Conservation (phyloP, 2,797 vertebrate genomes). For the Macropodus opercularis region DNA sequence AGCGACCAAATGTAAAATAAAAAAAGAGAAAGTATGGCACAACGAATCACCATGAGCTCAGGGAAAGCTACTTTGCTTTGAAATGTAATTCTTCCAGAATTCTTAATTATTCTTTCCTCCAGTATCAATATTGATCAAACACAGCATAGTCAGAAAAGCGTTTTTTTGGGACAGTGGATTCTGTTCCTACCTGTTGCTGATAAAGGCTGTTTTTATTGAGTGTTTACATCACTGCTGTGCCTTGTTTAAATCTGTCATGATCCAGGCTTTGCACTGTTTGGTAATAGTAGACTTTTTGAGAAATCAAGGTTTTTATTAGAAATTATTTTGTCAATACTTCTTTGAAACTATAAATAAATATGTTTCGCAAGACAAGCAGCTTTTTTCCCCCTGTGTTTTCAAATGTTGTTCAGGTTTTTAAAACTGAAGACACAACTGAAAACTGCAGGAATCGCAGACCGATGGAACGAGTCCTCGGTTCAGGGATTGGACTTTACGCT, state of each 20-base stretch:
- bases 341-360: constrained; percentile 19
- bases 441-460: neutral
- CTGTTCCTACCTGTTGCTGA: neutral
- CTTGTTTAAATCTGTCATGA: neutral
- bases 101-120: neutral
- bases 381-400: neutral
- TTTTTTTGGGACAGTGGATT: neutral
- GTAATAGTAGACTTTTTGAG: neutral
- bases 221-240: neutral
- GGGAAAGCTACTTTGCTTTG: constrained; percentile 7
- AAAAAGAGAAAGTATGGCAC: neutral
- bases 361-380: neutral
- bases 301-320: constrained; percentile 6
- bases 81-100: neutral
- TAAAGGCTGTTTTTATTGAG: neutral
- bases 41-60: constrained; percentile 22
- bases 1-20: neutral
- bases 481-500: neutral
- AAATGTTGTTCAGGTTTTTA: neutral
- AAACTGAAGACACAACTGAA: neutral
- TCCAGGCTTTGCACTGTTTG: neutral
- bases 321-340: constrained; percentile 2
- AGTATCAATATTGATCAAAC: neutral
- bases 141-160: neutral
- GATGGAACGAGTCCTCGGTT: neutral